Conservation (phyloP, 2,113 vertebrate genomes). For the Anas platyrhynchos region DNA sequence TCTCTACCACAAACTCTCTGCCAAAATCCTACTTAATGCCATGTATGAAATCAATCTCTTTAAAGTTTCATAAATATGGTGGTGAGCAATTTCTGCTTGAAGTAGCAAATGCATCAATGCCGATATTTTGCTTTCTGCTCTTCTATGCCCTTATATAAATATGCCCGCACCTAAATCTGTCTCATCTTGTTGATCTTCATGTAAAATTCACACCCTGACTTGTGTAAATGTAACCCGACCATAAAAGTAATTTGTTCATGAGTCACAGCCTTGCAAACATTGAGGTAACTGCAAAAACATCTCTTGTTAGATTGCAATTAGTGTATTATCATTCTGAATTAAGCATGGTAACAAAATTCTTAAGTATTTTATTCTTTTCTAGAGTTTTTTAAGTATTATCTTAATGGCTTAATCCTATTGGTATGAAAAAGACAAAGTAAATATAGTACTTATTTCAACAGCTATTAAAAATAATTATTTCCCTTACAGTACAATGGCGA, state of each 20-base stretch:
- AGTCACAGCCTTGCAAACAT: slow-evolving; percentile 72
- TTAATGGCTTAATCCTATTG: slow-evolving; percentile 13
- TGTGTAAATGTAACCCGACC: slow-evolving; percentile 67
- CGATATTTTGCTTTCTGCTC: slow-evolving; percentile 17
- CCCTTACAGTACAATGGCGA: neutral
- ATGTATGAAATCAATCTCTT: slow-evolving; percentile 35
- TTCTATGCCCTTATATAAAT: slow-evolving; percentile 69
- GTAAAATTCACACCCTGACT: slow-evolving; percentile 76
- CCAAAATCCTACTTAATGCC: slow-evolving; percentile 49
- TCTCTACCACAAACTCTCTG: slow-evolving; percentile 1
- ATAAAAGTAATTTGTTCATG: slow-evolving; percentile 73
- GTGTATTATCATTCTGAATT: slow-evolving; percentile 51
- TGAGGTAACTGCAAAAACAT: slow-evolving; percentile 69
- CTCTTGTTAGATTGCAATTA: slow-evolving; percentile 53
- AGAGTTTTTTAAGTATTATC: neutral
- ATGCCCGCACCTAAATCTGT: slow-evolving; percentile 76
- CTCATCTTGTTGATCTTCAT: slow-evolving; percentile 75
- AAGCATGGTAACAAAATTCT: slow-evolving; percentile 29
- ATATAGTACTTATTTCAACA: slow-evolving; percentile 7
- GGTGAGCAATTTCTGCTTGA: slow-evolving; percentile 34
- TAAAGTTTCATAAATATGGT: slow-evolving; percentile 54
- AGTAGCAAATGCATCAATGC: slow-evolving; percentile 6
- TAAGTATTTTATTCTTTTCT: slow-evolving; percentile 1
- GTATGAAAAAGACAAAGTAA: slow-evolving; percentile 40
- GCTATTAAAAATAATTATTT: slow-evolving; percentile 25